Percentiles rank a stretch among this genome's conserved stretches.
phyloP scores from a whole-genome alignment of 2,888 invertebrate genomes.

The Tetramorium bicarinatum region DNA sequence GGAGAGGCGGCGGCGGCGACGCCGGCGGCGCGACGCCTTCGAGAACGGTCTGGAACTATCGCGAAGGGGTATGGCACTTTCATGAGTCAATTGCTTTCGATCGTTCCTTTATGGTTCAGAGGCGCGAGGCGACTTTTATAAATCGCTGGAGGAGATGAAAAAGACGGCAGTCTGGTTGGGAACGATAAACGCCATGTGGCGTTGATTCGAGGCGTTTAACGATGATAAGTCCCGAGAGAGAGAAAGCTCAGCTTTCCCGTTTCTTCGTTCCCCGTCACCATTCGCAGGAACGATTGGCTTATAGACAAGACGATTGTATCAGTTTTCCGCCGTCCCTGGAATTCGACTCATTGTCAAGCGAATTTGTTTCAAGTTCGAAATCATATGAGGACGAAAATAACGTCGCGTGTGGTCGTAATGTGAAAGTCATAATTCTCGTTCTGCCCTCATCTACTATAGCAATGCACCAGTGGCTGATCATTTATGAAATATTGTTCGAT shows the following conservation, averaged over 20 bases:
- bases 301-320: constrained; percentile 26
- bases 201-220: constrained; percentile 27
- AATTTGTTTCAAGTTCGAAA: constrained; percentile 5
- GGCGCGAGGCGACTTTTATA: constrained; percentile 73
- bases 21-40: constrained; percentile 75
- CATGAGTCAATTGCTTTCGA: constrained; percentile 77
- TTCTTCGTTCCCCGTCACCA: constrained; percentile 5
- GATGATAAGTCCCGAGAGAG: constrained; percentile 26
- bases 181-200: constrained; percentile 4
- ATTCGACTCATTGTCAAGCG: constrained; percentile 6
- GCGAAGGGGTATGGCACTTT: constrained; percentile 83
- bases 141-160: constrained; percentile 75
- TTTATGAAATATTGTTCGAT: constrained; percentile 15
- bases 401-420: constrained; percentile 16
- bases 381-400: constrained; percentile 13
- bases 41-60: constrained; percentile 81
- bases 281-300: constrained; percentile 20
- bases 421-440: constrained; percentile 8
- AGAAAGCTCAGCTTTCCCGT: constrained; percentile 8
- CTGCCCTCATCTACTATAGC: background rate
- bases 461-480: constrained; percentile 11
- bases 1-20: constrained; percentile 52
- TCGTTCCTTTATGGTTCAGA: constrained; percentile 74
- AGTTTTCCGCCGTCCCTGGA: constrained; percentile 25
- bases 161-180: constrained; percentile 16